phyloP scores from a whole-genome alignment of 2,797 vertebrate genomes.

The Apodemus agrarius region DNA sequence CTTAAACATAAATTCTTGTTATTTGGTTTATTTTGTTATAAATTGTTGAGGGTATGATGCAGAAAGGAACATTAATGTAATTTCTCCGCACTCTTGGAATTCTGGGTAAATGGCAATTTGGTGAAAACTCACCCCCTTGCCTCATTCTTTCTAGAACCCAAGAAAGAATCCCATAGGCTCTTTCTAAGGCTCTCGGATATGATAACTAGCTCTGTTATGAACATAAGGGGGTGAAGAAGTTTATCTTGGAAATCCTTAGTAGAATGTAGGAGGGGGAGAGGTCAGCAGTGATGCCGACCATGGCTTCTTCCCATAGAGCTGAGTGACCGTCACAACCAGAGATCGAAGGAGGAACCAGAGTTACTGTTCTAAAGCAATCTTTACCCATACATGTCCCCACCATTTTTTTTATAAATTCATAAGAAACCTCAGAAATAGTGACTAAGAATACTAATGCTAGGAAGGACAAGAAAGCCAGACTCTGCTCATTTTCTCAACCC shows the following conservation, averaged over 20 bases:
- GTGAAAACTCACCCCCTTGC: background rate
- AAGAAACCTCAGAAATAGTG: background rate
- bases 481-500: background rate
- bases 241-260: background rate
- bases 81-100: conserved; percentile 42
- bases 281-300: background rate
- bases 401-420: background rate
- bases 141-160: background rate
- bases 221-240: background rate
- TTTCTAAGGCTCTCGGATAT: background rate
- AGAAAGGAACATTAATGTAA: background rate
- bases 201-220: conserved; percentile 21
- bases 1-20: conserved; percentile 10
- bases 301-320: background rate
- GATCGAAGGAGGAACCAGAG: background rate
- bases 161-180: background rate
- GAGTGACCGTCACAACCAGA: background rate
- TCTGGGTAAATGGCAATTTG: conserved; percentile 14
- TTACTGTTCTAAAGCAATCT: background rate
- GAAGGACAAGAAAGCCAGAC: background rate
- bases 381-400: background rate
- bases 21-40: conserved; percentile 36
- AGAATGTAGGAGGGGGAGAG: background rate
- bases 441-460: background rate
- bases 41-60: background rate